Evolutionary conservation across 2,113 vertebrate species (phyloP).

Genomic region (Cynoglossus semilaevis): DNA sequence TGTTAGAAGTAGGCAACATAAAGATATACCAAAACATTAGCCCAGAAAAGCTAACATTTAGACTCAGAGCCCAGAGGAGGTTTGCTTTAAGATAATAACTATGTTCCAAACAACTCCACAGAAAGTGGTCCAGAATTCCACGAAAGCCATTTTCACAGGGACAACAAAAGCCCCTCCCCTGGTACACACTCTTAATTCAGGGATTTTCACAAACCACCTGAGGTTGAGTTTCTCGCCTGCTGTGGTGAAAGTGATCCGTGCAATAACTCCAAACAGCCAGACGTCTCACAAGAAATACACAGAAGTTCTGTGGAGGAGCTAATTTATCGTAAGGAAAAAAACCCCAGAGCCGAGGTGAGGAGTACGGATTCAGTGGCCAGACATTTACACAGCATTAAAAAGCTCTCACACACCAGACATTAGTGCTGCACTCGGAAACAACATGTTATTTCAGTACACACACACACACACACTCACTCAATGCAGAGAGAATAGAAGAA

Average conservation of each 20-base stretch:
- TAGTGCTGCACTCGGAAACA: slow-evolving; percentile 17
- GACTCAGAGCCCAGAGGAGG: no score
- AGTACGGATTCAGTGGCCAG: slow-evolving; percentile 4
- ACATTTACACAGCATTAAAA: slow-evolving; percentile 29
- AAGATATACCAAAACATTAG: no score
- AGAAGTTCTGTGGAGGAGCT: no score
- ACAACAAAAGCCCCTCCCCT: no score
- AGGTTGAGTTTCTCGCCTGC: slow-evolving; percentile 42
- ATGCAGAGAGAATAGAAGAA: slow-evolving; percentile 56
- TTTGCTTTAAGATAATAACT: no score
- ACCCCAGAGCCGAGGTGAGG: neutral
- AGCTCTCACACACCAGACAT: slow-evolving; percentile 22
- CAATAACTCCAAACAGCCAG: slow-evolving; percentile 9
- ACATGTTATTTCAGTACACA: slow-evolving; percentile 46
- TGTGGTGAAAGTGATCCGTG: slow-evolving; percentile 14
- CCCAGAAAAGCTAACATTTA: no score
- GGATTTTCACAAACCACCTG: slow-evolving; percentile 28
- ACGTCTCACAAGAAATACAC: no score
- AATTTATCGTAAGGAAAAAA: neutral
- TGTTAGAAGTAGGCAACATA: no score
- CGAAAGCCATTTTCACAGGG: no score
- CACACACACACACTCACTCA: slow-evolving; percentile 14
- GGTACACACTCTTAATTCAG: slow-evolving; percentile 21
- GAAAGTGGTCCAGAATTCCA: no score
- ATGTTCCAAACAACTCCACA: no score